Conservation (phyloP, 2,888 invertebrate species). For the Zygothrica quintamaculata region DNA sequence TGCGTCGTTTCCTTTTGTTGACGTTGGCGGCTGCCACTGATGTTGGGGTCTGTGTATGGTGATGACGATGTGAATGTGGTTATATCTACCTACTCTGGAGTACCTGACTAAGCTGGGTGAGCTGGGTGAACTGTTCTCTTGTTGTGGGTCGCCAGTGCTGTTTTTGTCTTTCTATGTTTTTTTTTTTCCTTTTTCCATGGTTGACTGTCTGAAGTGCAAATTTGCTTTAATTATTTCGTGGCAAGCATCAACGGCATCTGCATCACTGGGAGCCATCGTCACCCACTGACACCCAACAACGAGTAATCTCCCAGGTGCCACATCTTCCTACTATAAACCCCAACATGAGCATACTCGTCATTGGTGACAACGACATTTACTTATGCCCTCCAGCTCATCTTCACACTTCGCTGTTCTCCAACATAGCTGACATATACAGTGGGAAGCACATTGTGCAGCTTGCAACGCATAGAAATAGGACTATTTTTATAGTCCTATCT, state of each 20-base stretch:
- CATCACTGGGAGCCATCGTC: constrained; percentile 39
- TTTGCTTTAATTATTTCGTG: constrained; percentile 82
- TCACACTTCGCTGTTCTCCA: constrained; percentile 26
- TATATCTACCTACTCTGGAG: constrained; percentile 39
- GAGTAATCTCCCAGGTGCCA: constrained; percentile 7
- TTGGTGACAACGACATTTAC: constrained; percentile 65
- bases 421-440: not conserved
- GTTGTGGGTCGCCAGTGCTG: constrained; percentile 70
- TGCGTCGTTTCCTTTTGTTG: constrained; percentile 63
- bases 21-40: constrained; percentile 49
- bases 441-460: constrained; percentile 1
- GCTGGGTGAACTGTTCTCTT: constrained; percentile 54
- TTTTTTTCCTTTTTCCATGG: constrained; percentile 69
- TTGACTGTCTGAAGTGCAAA: constrained; percentile 83
- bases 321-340: constrained; percentile 5
- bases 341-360: constrained; percentile 26
- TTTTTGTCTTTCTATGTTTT: too few species aligned
- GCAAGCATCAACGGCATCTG: constrained; percentile 67
- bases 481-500: too few species aligned
- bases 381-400: constrained; percentile 53
- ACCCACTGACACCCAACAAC: constrained; percentile 32
- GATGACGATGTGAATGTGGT: constrained; percentile 28
- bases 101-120: constrained; percentile 48
- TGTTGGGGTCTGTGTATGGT: constrained; percentile 26
- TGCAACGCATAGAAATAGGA: constrained; percentile 2